Percentiles rank a stretch among this genome's conserved stretches.
phyloP scores from a whole-genome alignment of 2,888 invertebrate genomes.

The Spodoptera picta region DNA sequence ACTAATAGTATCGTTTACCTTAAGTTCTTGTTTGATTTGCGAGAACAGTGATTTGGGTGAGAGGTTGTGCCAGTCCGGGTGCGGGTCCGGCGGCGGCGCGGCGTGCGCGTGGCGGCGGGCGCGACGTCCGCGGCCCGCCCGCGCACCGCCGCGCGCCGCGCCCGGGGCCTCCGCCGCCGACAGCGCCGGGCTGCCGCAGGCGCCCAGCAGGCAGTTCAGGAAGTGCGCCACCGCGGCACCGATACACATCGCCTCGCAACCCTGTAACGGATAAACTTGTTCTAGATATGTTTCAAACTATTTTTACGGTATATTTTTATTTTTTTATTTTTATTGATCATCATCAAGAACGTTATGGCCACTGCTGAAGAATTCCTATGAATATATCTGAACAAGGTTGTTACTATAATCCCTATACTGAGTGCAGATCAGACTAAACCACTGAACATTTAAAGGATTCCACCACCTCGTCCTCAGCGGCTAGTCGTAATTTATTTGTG shows the following conservation, averaged over 20 bases:
- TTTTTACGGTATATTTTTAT: too few relatives aligned
- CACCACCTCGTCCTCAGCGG: too few relatives aligned
- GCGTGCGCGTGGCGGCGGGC: conserved; percentile 77
- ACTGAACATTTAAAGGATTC: too few relatives aligned
- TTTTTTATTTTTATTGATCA: too few relatives aligned
- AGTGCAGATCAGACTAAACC: too few relatives aligned
- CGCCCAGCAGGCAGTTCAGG: conserved; percentile 97
- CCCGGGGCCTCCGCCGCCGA: conserved; percentile 73
- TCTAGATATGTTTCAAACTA: background rate
- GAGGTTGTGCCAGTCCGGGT: conserved; percentile 94
- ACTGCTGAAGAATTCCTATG: too few relatives aligned
- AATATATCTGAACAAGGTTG: too few relatives aligned
- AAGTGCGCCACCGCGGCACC: conserved; percentile 98
- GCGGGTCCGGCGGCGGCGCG: conserved; percentile 61
- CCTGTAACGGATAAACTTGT: conserved; percentile 74
- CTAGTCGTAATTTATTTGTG: too few relatives aligned
- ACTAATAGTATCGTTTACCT: conserved; percentile 61
- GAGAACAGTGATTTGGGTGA: conserved; percentile 96
- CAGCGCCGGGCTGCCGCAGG: conserved; percentile 89
- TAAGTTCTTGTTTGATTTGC: conserved; percentile 94
- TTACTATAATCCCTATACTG: too few relatives aligned
- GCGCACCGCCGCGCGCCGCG: conserved; percentile 68
- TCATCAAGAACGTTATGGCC: too few relatives aligned
- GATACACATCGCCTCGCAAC: conserved; percentile 96
- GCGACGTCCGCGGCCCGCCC: conserved; percentile 49